A percentile compares a stretch with the other conserved stretches of the same genome.
Conservation (phyloP, 1,140 invertebrate species). For the Amphibalanus amphitrite region DNA sequence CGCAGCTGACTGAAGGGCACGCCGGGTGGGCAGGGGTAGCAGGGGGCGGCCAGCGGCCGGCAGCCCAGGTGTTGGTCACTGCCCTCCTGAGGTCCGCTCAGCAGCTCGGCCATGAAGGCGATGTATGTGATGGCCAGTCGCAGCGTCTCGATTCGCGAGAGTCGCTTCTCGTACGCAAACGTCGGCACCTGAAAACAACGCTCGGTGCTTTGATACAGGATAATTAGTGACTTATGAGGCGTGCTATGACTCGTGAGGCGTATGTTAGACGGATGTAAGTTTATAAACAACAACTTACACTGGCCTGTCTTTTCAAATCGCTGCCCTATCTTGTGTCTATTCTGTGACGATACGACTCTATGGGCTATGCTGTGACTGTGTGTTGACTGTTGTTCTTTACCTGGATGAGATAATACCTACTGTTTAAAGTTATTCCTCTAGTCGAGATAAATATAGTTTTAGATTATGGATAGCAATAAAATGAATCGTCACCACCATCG, state of each 20-base stretch:
- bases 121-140: conserved; percentile 96
- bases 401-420: too few species aligned
- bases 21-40: neutral
- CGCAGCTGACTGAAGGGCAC: conserved; percentile 5
- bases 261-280: conserved; percentile 6
- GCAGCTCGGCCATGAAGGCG: conserved; percentile 82
- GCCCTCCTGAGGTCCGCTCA: conserved; percentile 23
- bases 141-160: conserved; percentile 94
- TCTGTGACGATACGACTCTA: too few species aligned
- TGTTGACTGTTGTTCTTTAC: too few species aligned
- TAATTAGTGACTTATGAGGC: conserved; percentile 1
- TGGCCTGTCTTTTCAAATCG: conserved; percentile 3
- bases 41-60: too few species aligned
- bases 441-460: too few species aligned
- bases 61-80: too few species aligned
- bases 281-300: neutral
- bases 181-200: conserved; percentile 61
- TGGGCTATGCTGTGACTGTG: too few species aligned
- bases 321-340: too few species aligned
- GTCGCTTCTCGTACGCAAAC: conserved; percentile 94
- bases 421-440: too few species aligned
- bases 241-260: neutral
- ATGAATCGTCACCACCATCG: too few species aligned
- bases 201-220: neutral
- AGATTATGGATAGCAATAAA: too few species aligned